These are phyloP conservation scores for Rhagologus leucostigma DNA, from an alignment of 2,113 vertebrate species.

Conservation along the genomic window DNA sequence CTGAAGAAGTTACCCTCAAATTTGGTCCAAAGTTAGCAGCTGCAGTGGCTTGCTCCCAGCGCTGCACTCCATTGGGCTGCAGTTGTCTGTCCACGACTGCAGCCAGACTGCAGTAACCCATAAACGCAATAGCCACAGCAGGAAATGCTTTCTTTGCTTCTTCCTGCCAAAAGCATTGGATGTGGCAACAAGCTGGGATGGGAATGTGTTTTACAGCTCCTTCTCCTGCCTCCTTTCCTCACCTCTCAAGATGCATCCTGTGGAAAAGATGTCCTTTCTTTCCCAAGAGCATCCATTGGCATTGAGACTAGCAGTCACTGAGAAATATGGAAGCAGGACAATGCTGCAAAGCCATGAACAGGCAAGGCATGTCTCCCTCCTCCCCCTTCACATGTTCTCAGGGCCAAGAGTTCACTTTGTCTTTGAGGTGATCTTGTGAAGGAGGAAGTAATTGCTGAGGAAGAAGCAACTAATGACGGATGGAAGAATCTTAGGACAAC, in stretches of 20 bases:
- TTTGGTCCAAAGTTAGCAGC: not conserved
- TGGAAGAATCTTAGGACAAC: not conserved
- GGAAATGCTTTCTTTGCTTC: not conserved
- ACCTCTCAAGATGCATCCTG: not conserved
- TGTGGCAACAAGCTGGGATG: not conserved
- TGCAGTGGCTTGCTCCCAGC: not conserved
- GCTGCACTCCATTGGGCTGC: not conserved
- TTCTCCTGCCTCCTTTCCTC: not conserved
- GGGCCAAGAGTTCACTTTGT: not conserved
- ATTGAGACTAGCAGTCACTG: not conserved
- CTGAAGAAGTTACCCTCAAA: slow-evolving; percentile 16
- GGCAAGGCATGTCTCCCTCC: not conserved
- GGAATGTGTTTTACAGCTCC: not conserved
- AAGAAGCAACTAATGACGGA: not conserved
- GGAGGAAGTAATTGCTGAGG: not conserved
- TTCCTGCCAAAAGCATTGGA: not conserved
- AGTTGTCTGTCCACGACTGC: not conserved
- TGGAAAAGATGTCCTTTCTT: not conserved
- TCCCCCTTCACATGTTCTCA: not conserved
- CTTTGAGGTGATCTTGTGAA: not conserved
- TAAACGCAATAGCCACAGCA: not conserved
- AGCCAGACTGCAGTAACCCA: slow-evolving; percentile 2
- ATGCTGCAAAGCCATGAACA: not conserved
- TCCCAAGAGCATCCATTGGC: not conserved
- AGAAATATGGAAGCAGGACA: not conserved